Evolutionary conservation across 2,797 vertebrate species (phyloP).

Genomic region (Sphaeramia orbicularis): DNA sequence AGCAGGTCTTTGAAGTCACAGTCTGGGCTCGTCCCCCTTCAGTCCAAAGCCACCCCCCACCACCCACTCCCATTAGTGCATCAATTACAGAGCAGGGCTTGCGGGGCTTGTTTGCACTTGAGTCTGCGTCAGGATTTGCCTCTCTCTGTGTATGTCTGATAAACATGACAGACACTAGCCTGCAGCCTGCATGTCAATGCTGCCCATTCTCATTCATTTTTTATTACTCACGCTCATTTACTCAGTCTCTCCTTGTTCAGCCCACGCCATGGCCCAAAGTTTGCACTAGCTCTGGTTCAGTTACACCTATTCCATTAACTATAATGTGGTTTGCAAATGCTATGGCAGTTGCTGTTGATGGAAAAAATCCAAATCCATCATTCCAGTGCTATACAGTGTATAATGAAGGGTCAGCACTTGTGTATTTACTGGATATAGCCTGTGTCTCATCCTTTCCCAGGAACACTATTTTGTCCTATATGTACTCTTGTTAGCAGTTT

Average conservation of each 20-base stretch:
- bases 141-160: slow-evolving; percentile 43
- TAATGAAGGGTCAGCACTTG: neutral
- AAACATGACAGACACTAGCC: slow-evolving; percentile 60
- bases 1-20: slow-evolving; percentile 71
- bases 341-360: slow-evolving; percentile 18
- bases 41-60: slow-evolving; percentile 5
- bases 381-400: slow-evolving; percentile 9
- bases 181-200: slow-evolving; percentile 63
- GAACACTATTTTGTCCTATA: slow-evolving; percentile 40
- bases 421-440: slow-evolving; percentile 32
- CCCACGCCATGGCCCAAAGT: neutral
- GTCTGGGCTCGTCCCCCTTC: slow-evolving; percentile 47
- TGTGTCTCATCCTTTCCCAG: slow-evolving; percentile 31
- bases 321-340: slow-evolving; percentile 17
- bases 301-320: slow-evolving; percentile 13
- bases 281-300: slow-evolving; percentile 29
- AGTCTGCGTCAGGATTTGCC: slow-evolving; percentile 46
- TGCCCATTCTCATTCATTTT: slow-evolving; percentile 57
- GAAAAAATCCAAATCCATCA: slow-evolving; percentile 19
- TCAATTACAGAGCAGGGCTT: slow-evolving; percentile 61
- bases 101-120: slow-evolving; percentile 71
- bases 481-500: slow-evolving; percentile 58
- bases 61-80: slow-evolving; percentile 52
- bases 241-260: slow-evolving; percentile 5
- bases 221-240: slow-evolving; percentile 63